phyloP scores from a whole-genome alignment of 2,888 invertebrate species.

The Chymomyza caudatula region DNA sequence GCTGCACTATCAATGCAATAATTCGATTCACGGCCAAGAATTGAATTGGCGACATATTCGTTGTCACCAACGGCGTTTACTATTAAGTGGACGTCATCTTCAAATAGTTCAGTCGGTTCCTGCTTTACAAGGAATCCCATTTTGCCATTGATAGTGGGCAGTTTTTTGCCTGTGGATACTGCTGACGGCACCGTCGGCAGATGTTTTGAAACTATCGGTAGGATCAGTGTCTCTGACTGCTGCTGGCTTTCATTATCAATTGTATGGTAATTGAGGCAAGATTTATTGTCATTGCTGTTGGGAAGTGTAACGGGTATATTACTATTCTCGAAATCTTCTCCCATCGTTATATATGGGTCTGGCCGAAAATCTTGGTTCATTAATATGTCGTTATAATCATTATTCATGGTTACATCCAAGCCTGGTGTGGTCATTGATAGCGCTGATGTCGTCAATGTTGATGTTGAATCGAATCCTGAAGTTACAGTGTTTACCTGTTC shows the following conservation, averaged over 20 bases:
- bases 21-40: slow-evolving; percentile 43
- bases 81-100: slow-evolving; percentile 47
- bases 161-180: slow-evolving; percentile 75
- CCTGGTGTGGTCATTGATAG: slow-evolving; percentile 16
- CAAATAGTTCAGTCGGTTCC: slow-evolving; percentile 76
- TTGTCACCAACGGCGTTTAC: slow-evolving; percentile 21
- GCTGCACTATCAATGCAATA: slow-evolving; percentile 75
- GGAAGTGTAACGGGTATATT: slow-evolving; percentile 34
- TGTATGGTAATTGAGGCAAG: slow-evolving; percentile 39
- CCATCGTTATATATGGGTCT: slow-evolving; percentile 40
- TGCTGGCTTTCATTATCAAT: slow-evolving; percentile 49
- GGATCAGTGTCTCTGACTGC: slow-evolving; percentile 16
- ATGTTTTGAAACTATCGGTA: slow-evolving; percentile 33
- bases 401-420: slow-evolving; percentile 14
- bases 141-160: slow-evolving; percentile 75
- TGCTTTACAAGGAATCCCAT: slow-evolving; percentile 73
- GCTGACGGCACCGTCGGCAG: slow-evolving; percentile 71
- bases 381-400: slow-evolving; percentile 33
- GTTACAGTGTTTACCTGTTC: neutral
- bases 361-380: slow-evolving; percentile 31
- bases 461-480: neutral
- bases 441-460: slow-evolving; percentile 1
- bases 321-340: slow-evolving; percentile 69
- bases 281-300: slow-evolving; percentile 27
- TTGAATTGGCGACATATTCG: slow-evolving; percentile 43